A percentile compares a stretch with the other conserved stretches of the same genome.
Evolutionary conservation across 2,113 vertebrate genomes (phyloP).

Genomic region (Aptenodytes patagonicus): DNA sequence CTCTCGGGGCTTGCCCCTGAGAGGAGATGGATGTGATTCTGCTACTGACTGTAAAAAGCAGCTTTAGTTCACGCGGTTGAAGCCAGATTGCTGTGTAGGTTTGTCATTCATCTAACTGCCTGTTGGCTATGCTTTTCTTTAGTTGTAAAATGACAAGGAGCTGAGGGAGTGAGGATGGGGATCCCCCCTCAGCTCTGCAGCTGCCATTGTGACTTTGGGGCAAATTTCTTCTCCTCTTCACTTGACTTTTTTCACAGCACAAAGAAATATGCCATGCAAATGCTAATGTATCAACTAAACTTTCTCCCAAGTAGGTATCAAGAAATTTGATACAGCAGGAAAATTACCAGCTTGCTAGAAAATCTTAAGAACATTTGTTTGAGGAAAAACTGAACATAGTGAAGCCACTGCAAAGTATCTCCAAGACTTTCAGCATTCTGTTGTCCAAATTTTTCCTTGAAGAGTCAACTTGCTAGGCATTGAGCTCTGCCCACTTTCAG

Average conservation of each 20-base stretch:
- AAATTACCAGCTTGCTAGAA: neutral
- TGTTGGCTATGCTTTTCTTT: neutral
- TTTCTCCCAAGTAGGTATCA: neutral
- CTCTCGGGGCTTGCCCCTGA: neutral
- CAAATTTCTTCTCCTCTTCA: neutral
- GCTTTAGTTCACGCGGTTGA: neutral
- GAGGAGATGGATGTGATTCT: neutral
- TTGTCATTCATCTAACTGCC: neutral
- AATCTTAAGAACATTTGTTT: neutral
- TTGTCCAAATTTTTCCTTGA: neutral
- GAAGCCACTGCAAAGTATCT: neutral
- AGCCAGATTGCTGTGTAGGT: neutral
- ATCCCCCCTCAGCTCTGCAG: neutral
- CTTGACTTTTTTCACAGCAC: neutral
- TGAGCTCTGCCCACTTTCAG: neutral
- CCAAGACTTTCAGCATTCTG: neutral
- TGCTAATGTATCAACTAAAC: neutral
- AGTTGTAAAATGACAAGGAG: neutral
- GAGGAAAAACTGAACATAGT: neutral
- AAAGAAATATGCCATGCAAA: neutral
- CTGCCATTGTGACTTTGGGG: neutral
- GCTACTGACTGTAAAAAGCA: neutral
- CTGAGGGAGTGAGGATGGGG: neutral
- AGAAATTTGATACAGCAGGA: neutral
- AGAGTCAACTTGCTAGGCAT: neutral